phyloP scores from a whole-genome alignment of 2,113 vertebrate species.

The Tamias sibiricus region DNA sequence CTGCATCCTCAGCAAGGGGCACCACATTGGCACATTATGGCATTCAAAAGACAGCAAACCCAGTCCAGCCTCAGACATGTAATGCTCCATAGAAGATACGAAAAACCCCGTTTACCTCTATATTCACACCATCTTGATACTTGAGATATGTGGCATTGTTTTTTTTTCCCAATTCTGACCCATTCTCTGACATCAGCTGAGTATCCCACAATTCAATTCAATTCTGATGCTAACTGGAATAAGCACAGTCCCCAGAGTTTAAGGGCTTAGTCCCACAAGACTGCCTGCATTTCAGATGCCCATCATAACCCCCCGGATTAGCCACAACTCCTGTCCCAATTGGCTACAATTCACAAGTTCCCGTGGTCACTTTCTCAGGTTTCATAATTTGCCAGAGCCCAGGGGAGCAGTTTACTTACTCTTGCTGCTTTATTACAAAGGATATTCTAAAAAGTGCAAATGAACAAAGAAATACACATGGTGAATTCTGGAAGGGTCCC shows the following conservation, averaged over 20 bases:
- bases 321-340: not conserved
- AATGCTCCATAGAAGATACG: not conserved
- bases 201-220: not conserved
- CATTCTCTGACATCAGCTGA: not conserved
- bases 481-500: not conserved
- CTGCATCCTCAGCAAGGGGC: not conserved
- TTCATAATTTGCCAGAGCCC: not conserved
- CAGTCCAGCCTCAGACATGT: not conserved
- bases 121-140: not conserved
- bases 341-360: not conserved
- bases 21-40: not conserved
- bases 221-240: not conserved
- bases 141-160: not conserved
- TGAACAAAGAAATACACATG: not conserved
- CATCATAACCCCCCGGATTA: not conserved
- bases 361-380: not conserved
- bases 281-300: not conserved
- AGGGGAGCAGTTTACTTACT: not conserved
- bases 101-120: not conserved
- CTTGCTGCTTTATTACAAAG: not conserved
- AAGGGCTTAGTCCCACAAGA: not conserved
- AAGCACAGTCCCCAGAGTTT: not conserved
- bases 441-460: not conserved
- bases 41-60: not conserved
- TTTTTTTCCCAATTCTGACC: not conserved